Percentiles rank a stretch among this genome's conserved stretches.
Conservation (phyloP, 2,797 vertebrate species). For the Bradypodion ventrale region DNA sequence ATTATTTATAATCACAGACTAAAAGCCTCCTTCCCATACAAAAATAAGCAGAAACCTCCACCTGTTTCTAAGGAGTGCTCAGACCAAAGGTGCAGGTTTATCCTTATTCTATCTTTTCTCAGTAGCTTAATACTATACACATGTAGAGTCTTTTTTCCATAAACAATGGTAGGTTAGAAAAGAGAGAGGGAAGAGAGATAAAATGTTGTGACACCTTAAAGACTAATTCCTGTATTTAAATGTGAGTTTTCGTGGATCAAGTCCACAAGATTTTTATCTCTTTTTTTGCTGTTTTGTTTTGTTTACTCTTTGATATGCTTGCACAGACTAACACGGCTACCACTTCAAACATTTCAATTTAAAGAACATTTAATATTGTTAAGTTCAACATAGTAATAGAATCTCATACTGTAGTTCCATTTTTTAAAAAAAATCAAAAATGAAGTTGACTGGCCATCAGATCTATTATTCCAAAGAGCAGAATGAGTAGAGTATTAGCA, state of each 20-base stretch:
- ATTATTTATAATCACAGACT: conserved; percentile 56
- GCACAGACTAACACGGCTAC: too few species aligned
- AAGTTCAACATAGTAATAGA: neutral
- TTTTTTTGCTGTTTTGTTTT: too few species aligned
- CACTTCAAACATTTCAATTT: too few species aligned
- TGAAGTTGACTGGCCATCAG: neutral
- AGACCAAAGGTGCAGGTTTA: neutral
- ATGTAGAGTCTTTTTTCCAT: neutral
- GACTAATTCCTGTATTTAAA: too few species aligned
- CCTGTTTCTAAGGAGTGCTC: neutral
- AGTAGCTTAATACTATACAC: neutral
- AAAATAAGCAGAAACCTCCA: conserved; percentile 35
- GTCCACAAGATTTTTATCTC: too few species aligned
- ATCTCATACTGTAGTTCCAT: neutral
- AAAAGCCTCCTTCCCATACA: conserved; percentile 10
- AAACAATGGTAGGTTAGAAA: neutral
- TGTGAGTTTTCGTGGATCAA: too few species aligned
- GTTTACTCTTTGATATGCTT: too few species aligned
- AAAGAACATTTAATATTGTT: neutral
- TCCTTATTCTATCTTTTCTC: conserved; percentile 2
- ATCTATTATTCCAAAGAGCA: too few species aligned
- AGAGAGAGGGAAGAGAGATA: too few species aligned
- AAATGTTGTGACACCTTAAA: too few species aligned
- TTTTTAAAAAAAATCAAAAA: neutral
- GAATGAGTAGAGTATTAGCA: too few species aligned